Evolutionary conservation across 92 coral and sea anemone genomes (phyloP).

Genomic region (Parazoanthus atlanticus): DNA sequence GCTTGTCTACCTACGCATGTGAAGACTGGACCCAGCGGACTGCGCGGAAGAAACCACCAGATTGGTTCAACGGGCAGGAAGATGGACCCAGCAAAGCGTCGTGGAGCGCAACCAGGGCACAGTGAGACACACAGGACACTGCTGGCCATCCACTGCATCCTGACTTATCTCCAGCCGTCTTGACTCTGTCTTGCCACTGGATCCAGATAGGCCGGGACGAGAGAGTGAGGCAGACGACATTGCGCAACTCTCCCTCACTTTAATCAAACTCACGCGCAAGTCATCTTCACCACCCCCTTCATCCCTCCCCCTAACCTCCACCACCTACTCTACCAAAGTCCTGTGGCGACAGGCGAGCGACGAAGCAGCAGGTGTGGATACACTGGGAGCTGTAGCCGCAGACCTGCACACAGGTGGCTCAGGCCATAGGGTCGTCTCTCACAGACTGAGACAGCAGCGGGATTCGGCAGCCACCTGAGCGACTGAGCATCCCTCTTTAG

Average conservation of each 20-base stretch:
- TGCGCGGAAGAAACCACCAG: conserved; percentile 5
- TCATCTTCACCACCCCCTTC: not conserved
- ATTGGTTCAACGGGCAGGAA: conserved; percentile 12
- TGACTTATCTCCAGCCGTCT: conserved; percentile 1
- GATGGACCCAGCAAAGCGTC: not conserved
- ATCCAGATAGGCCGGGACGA: not conserved
- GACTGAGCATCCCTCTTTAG: conserved; percentile 64
- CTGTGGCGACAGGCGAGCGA: conserved; percentile 55
- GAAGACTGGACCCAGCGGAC: conserved; percentile 3
- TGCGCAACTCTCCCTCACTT: not conserved
- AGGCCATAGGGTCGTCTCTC: conserved; percentile 49
- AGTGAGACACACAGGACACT: not conserved
- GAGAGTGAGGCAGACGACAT: conserved; percentile 19
- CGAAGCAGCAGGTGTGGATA: conserved; percentile 55
- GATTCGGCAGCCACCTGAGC: conserved; percentile 56
- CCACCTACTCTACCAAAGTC: not conserved
- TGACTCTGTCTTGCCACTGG: conserved; percentile 41
- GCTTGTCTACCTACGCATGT: conserved; percentile 20
- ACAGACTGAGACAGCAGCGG: conserved; percentile 35
- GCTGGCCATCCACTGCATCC: conserved; percentile 2
- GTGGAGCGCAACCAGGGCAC: conserved; percentile 22
- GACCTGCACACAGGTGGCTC: conserved; percentile 55
- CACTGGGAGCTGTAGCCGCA: conserved; percentile 58
- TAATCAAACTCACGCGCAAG: not conserved
- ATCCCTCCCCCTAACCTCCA: not conserved